Evolutionary conservation across 2,797 vertebrate genomes (phyloP).

Genomic region (Anabacerthia variegaticeps): DNA sequence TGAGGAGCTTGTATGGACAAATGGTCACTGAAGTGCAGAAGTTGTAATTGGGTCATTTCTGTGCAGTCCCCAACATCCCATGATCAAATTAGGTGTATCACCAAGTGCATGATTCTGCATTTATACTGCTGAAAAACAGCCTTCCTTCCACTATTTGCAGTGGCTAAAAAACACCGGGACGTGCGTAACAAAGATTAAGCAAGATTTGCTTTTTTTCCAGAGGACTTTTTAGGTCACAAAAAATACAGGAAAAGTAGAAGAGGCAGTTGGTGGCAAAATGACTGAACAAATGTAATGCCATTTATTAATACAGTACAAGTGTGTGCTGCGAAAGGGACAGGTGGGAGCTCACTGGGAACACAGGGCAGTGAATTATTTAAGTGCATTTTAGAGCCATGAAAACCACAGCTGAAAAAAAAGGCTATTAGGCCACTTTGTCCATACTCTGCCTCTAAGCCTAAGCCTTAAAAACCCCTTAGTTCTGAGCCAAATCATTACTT

Average conservation of each 20-base stretch:
- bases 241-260: not conserved
- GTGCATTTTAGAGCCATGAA: not conserved
- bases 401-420: not conserved
- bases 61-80: not conserved
- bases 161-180: not conserved
- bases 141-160: not conserved
- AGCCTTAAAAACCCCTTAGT: not conserved
- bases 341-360: not conserved
- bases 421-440: not conserved
- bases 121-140: not conserved
- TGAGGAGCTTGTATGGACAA: not conserved
- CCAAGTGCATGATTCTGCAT: not conserved
- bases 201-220: not conserved
- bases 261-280: not conserved
- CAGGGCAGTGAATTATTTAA: conserved; percentile 51
- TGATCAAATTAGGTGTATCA: not conserved
- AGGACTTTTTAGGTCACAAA: not conserved
- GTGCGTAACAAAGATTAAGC: not conserved
- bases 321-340: not conserved
- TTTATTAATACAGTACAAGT: not conserved
- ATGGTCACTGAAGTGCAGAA: not conserved
- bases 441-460: not conserved
- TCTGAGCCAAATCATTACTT: not conserved
- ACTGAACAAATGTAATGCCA: not conserved
- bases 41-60: not conserved